Evolutionary conservation across 2,888 invertebrate genomes (phyloP).

Genomic region (Callinectes sapidus): DNA sequence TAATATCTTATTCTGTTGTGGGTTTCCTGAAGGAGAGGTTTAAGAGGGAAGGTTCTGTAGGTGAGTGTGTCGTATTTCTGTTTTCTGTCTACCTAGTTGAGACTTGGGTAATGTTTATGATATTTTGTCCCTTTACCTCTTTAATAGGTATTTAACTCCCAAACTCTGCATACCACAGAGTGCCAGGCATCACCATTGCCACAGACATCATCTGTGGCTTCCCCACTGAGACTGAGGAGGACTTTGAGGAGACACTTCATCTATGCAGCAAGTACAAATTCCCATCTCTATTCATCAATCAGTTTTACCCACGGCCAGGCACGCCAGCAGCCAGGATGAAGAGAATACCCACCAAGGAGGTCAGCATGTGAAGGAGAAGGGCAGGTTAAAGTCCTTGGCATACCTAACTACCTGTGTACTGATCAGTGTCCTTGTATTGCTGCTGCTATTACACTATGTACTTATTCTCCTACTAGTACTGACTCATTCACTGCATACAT

Average conservation of each 20-base stretch:
- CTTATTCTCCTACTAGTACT: too few relatives aligned
- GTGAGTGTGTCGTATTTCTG: not conserved
- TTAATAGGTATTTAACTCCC: not conserved
- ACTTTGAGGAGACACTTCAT: slow-evolving; percentile 91
- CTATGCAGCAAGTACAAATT: slow-evolving; percentile 92
- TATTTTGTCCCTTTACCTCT: not conserved
- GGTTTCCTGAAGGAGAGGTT: slow-evolving; percentile 86
- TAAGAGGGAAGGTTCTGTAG: slow-evolving; percentile 60
- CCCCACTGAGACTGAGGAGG: slow-evolving; percentile 93
- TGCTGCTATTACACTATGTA: too few relatives aligned
- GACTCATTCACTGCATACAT: too few relatives aligned
- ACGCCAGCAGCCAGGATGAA: slow-evolving; percentile 95
- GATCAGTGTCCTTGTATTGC: not conserved
- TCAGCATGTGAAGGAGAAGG: slow-evolving; percentile 72
- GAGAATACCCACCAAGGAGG: slow-evolving; percentile 87
- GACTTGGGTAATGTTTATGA: not conserved
- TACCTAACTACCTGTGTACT: not conserved
- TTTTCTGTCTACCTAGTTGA: not conserved
- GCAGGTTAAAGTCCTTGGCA: not conserved
- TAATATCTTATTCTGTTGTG: slow-evolving; percentile 80
- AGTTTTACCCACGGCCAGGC: slow-evolving; percentile 96
- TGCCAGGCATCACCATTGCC: slow-evolving; percentile 93
- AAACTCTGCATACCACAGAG: slow-evolving; percentile 78
- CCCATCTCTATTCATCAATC: slow-evolving; percentile 97
- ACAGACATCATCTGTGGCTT: slow-evolving; percentile 99